These are phyloP conservation scores for Drosophila tsacasi DNA, from an alignment of 1,140 invertebrate genomes.

Conservation along the genomic window DNA sequence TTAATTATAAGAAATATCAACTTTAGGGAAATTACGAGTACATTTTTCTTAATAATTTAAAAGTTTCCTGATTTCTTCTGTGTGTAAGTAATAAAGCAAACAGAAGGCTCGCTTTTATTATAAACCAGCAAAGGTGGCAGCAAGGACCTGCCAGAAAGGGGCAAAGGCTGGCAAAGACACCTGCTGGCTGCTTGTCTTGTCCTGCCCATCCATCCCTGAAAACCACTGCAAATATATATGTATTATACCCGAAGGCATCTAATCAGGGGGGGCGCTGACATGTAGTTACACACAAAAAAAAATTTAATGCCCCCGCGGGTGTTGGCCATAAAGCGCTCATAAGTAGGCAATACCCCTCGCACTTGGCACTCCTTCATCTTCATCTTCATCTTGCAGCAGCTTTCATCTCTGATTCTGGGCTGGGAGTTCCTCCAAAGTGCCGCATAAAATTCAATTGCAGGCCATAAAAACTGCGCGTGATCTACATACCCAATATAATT, in stretches of 20 bases:
- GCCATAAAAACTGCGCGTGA: conserved; percentile 73
- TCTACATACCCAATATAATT: conserved; percentile 73
- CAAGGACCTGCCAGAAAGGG: conserved; percentile 20
- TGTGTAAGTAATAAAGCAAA: conserved; percentile 74
- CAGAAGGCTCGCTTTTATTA: conserved; percentile 49
- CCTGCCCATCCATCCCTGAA: conserved; percentile 21
- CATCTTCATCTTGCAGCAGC: not conserved
- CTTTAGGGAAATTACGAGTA: not conserved
- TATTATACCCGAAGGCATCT: conserved; percentile 25
- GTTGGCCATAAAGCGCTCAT: conserved; percentile 48
- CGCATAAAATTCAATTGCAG: conserved; percentile 78
- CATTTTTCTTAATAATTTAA: no score
- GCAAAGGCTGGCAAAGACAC: conserved; percentile 22
- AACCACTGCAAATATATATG: conserved; percentile 56
- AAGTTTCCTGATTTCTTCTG: no score
- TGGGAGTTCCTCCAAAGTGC: conserved; percentile 3
- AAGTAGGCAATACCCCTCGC: conserved; percentile 61
- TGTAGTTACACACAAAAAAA: conserved; percentile 1
- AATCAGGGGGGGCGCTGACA: conserved; percentile 45
- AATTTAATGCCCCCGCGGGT: conserved; percentile 33
- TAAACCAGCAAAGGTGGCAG: conserved; percentile 54
- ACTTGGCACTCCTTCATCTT: conserved; percentile 4
- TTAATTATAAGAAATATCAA: not conserved
- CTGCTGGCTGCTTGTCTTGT: conserved; percentile 29
- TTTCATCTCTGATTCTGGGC: not conserved